Base-by-base conservation (phyloP, 2,113 vertebrate genomes). In the Labeo rohita region DNA sequence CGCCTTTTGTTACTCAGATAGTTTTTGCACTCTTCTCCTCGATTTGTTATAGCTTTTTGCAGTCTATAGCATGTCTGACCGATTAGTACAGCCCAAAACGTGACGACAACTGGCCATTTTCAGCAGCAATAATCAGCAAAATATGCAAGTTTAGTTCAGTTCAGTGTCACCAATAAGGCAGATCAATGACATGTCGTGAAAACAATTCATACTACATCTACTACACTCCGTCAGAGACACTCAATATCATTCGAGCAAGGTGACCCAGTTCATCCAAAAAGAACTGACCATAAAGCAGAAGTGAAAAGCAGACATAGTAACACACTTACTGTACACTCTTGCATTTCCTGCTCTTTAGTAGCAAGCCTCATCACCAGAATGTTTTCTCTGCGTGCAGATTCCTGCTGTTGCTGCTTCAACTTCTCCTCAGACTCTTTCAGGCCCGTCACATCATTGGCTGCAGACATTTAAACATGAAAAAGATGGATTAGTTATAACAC, bases 311-410 rank as follows among this genome's bases (percentile, higher is more conserved):
- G 2, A 11, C 6, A 28, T 28, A 11, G n/a, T 65, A 3, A 43
- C 76, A 93, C 86, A 97, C 98, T 94, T 94, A 99, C 98, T 92
- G 98, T 99, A 95, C 98, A 99, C 94, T 99, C 98, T 89, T 99
- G 98, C 98, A 99, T 99, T 91, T 99, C 98, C 92, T 99, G 98
- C 77, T 99, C 98, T 94, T 99, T 99, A 85, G 98, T 99, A 92
- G 98, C 98, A 87, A 99, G 96, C 81, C 98, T 94, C 98, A 99
- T 99, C 86, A 99, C 97, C 91, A 99, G 94, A 92, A 99, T 99
- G 94, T 99, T 99, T 92, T 99, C 98, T 89, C 98, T 95, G 89
- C 98, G 96, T n/a, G 98, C 97, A 89, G 98, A 99, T 89, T 99
- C 98, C 91, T 99, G 98, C 92, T 99, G 98, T 84, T 99, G 98